Percentiles rank a stretch among this genome's conserved stretches.
phyloP scores from a whole-genome alignment of 64 coral and sea anemone species.

The Dendronephthya gigantea region DNA sequence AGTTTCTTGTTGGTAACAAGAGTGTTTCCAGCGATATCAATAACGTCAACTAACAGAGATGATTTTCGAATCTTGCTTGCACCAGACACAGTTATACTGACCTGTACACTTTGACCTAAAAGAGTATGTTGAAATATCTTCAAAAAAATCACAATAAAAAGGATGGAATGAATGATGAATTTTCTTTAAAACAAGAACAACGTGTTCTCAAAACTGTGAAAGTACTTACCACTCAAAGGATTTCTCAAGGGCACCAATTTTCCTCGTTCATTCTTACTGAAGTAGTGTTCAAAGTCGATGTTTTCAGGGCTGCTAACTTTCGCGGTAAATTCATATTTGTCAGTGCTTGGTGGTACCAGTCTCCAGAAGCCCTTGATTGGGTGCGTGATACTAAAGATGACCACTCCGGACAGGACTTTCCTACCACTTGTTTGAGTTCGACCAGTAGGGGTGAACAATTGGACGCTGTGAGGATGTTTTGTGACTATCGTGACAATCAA shows the following conservation, averaged over 20 bases:
- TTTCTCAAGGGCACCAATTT: background rate
- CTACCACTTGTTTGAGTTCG: slow-evolving; percentile 23
- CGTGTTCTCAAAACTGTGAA: too few relatives aligned
- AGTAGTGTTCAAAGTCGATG: slow-evolving; percentile 29
- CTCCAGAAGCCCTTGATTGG: slow-evolving; percentile 19
- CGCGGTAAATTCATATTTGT: slow-evolving; percentile 16
- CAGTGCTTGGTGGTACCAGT: slow-evolving; percentile 3
- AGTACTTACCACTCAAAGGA: background rate
- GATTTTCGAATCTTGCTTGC: background rate
- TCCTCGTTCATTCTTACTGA: background rate
- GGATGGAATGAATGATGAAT: background rate
- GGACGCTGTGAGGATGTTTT: background rate
- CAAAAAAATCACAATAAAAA: background rate
- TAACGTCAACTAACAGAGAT: background rate
- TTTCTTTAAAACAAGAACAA: background rate
- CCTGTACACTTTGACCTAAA: background rate
- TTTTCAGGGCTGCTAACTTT: slow-evolving; percentile 31
- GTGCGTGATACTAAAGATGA: slow-evolving; percentile 11
- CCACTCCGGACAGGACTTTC: background rate
- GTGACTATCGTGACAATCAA: slow-evolving; percentile 10
- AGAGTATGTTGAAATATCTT: background rate
- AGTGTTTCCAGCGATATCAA: background rate
- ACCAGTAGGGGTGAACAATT: slow-evolving; percentile 11
- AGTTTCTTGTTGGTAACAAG: background rate
- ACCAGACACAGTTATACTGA: background rate